phyloP scores from a whole-genome alignment of 1,140 invertebrate species.

The Heliconius hermathena region DNA sequence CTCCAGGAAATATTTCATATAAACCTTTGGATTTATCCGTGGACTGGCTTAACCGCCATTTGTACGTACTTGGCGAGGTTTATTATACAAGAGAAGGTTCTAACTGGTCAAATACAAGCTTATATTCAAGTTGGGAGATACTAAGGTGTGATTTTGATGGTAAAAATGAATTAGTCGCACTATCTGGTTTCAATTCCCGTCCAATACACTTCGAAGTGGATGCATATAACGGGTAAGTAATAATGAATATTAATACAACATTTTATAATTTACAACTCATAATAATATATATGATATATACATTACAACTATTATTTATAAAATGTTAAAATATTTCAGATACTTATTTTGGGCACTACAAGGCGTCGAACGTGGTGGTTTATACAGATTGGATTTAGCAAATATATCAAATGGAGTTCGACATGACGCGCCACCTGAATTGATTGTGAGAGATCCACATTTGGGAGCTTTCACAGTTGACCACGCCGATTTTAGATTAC shows the following conservation, averaged over 20 bases:
- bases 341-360: constrained; percentile 91
- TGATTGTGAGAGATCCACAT: constrained; percentile 83
- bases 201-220: constrained; percentile 93
- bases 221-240: constrained; percentile 92
- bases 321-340: constrained; percentile 70
- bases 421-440: constrained; percentile 82
- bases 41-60: constrained; percentile 93
- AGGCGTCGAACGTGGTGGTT: constrained; percentile 82
- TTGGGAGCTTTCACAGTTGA: constrained; percentile 90
- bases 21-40: constrained; percentile 87
- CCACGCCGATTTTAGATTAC: constrained; percentile 89
- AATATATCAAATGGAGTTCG: constrained; percentile 86
- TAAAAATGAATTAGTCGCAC: constrained; percentile 84
- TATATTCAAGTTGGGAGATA: constrained; percentile 85
- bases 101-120: constrained; percentile 48
- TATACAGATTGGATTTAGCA: constrained; percentile 90
- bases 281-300: neutral
- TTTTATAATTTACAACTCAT: neutral
- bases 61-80: constrained; percentile 90
- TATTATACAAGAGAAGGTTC: constrained; percentile 75
- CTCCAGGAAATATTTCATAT: constrained; percentile 82
- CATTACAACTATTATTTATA: neutral
- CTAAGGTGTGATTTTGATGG: constrained; percentile 88
- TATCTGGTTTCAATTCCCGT: constrained; percentile 85
- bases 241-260: neutral